Evolutionary conservation across 2,797 vertebrate genomes (phyloP).

Genomic region (Calcarius lapponicus): DNA sequence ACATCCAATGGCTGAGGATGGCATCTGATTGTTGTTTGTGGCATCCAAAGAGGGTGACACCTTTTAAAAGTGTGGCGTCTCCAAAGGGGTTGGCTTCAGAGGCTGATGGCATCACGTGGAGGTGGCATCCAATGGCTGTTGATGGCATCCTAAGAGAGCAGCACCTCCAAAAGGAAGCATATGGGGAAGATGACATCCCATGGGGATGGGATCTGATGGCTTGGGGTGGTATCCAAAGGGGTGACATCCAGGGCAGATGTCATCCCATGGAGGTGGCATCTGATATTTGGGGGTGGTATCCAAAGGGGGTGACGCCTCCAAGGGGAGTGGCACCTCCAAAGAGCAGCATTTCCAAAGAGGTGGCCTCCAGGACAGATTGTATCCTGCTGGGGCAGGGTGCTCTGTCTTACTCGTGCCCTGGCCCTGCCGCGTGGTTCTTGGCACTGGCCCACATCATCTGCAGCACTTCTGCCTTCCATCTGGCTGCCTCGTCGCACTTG

Average conservation of each 20-base stretch:
- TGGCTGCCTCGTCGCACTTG: conserved; percentile 54
- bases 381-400: not conserved
- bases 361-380: not conserved
- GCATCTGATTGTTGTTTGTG: not conserved
- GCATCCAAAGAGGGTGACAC: not conserved
- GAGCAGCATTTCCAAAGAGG: not conserved
- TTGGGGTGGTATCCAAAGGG: not conserved
- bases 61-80: not conserved
- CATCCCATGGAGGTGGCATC: not conserved
- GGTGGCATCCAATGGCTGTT: not conserved
- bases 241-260: not conserved
- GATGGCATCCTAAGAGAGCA: not conserved
- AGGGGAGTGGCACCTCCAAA: not conserved
- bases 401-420: not conserved
- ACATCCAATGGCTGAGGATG: not conserved
- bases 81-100: not conserved
- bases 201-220: not conserved
- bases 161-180: not conserved
- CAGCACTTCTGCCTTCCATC: conserved; percentile 67
- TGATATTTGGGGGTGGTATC: not conserved
- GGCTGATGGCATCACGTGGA: not conserved
- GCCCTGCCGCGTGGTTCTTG: conserved; percentile 40
- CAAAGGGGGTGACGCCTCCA: not conserved
- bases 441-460: conserved; percentile 70
- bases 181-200: not conserved